These are phyloP conservation scores for Tachina fera DNA, from an alignment of 2,888 invertebrate species.

Conservation along the genomic window DNA sequence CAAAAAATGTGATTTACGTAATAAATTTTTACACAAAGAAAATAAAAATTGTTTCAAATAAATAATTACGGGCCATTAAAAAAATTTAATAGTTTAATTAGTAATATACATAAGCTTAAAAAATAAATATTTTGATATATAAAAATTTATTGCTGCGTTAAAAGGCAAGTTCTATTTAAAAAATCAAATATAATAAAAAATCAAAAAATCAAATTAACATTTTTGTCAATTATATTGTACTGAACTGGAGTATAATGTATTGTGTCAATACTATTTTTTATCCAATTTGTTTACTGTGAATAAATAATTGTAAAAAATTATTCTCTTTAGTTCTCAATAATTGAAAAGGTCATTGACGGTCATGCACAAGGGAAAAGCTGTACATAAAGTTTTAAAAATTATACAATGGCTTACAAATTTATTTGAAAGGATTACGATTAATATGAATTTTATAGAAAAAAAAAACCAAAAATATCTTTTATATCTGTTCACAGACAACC, in stretches of 20 bases:
- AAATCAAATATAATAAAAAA: too few species aligned
- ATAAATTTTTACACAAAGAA: conserved; percentile 35
- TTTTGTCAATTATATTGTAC: too few species aligned
- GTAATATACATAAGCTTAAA: background rate
- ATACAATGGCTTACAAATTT: too few species aligned
- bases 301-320: too few species aligned
- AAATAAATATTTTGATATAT: background rate
- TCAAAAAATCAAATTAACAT: background rate
- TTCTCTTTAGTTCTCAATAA: conserved; percentile 25
- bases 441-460: too few species aligned
- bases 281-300: too few species aligned
- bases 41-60: background rate
- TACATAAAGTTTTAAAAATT: background rate
- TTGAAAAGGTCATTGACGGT: conserved; percentile 64
- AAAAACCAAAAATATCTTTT: too few species aligned
- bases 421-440: too few species aligned
- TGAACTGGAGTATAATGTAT: too few species aligned
- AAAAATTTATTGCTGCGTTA: background rate
- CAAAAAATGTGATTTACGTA: conserved; percentile 55
- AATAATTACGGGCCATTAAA: background rate
- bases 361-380: background rate
- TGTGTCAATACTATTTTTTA: too few species aligned
- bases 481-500: too few species aligned
- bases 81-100: background rate
- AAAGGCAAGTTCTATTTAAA: background rate